Base-by-base conservation (phyloP, 2,797 vertebrate genomes). In the Synanceia verrucosa region DNA sequence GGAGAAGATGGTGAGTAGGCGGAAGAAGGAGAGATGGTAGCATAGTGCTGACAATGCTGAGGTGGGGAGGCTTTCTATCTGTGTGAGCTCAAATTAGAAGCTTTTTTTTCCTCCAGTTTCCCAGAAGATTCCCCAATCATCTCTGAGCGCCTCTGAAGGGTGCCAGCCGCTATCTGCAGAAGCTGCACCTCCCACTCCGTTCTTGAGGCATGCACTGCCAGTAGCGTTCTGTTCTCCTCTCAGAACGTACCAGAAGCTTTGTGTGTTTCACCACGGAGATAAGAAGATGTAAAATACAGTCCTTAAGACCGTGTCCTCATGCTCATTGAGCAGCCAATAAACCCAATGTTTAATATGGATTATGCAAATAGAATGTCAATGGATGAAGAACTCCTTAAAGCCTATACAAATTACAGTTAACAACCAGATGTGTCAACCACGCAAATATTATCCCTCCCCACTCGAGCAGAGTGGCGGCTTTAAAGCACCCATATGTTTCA, bases 301-400 rank as follows among this genome's bases (percentile, higher is more conserved):
- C 53, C 46, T 79, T 70, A 78, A 78, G 77, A 67, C 50, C 0
- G 6, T 59, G 62, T 73, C 55, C 76, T 79, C 36, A 4, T 37
- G 64, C 77, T 89, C 75, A 78, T 72, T 81, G 82, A 48, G 55
- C 66, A 68, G 76, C 85, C 86, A 71, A 81, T 89, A 91, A 83
- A 88, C 88, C 83, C 78, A 81, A 80, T 63, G 60, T 57, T 56
- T 86, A 77, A 83, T 80, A 80, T 83, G 82, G 87, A 88, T 91
- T 86, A 89, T 84, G 85, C 73, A 88, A 83, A 87, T 84, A 68
- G 63, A n/a, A 82, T 81, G 85, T 88, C 81, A 82, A 77, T 73
- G 73, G 63, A 82, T 82, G 83, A 83, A 70, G 65, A 68, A 59
- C 78, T 83, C 79, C 14, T 24, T 55, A 72, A 68, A 86, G 83